A percentile compares a stretch with the other conserved stretches of the same genome.
Conservation (phyloP, 92 coral and sea anemone genomes). For the Epizoanthus scotinus region DNA sequence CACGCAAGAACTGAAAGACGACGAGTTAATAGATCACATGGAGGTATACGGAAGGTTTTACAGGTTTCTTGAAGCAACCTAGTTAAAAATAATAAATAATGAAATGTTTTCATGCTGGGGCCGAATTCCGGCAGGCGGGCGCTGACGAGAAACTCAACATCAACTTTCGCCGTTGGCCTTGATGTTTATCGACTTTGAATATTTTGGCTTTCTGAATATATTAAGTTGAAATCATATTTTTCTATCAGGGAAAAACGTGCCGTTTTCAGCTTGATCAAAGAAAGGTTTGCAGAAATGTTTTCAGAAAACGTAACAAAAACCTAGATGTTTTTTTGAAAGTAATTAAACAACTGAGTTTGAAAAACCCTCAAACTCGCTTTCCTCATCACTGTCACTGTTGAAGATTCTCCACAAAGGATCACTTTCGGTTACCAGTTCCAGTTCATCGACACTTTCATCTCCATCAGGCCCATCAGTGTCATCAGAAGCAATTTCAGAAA, state of each 20-base stretch:
- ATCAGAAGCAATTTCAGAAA: not conserved
- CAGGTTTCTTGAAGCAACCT: too few relatives aligned
- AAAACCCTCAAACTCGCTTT: too few relatives aligned
- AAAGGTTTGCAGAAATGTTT: conserved; percentile 2
- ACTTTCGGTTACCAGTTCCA: not conserved
- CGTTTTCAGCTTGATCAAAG: not conserved
- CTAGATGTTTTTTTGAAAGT: not conserved
- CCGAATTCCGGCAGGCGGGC: too few relatives aligned
- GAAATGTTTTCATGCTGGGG: too few relatives aligned
- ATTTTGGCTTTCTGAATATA: conserved; percentile 10
- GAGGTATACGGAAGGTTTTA: too few relatives aligned
- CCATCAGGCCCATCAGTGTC: not conserved
- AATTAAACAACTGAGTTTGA: too few relatives aligned
- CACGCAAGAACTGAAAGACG: too few relatives aligned
- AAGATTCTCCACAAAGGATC: too few relatives aligned
- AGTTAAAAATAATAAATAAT: too few relatives aligned
- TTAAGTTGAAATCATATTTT: conserved; percentile 22
- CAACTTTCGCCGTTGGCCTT: not conserved
- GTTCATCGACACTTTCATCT: not conserved
- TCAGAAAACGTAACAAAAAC: not conserved
- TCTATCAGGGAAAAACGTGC: not conserved
- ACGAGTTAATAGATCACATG: too few relatives aligned
- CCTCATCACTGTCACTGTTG: too few relatives aligned
- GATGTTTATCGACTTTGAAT: conserved; percentile 19
- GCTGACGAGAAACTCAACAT: too few relatives aligned